Percentiles rank a stretch among this genome's conserved stretches.
Conservation (phyloP, 2,113 vertebrate species). For the Hippocampus mohnikei region DNA sequence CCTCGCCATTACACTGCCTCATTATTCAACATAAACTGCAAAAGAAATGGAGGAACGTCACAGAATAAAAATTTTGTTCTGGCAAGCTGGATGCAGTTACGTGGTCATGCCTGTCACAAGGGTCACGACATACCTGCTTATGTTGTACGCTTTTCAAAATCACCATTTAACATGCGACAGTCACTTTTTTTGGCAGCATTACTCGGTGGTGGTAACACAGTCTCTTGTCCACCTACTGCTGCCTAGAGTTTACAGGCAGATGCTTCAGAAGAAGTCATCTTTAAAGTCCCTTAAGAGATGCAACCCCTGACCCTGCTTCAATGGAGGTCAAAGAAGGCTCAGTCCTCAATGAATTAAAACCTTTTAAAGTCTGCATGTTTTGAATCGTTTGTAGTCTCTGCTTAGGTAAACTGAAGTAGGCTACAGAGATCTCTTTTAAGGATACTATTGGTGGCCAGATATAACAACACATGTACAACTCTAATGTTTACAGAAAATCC, state of each 20-base stretch:
- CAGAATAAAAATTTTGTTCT: background rate
- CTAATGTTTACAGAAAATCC: background rate
- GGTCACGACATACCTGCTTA: background rate
- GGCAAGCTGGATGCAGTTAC: background rate
- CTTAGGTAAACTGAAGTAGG: constrained; percentile 4
- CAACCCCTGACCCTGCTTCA: constrained; percentile 62
- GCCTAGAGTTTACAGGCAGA: constrained; percentile 22
- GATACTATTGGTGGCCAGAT: background rate
- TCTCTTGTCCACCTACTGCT: too few species aligned
- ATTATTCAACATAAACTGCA: constrained; percentile 2
- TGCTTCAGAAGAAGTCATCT: constrained; percentile 50
- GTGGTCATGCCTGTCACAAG: background rate
- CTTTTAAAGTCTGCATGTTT: constrained; percentile 46
- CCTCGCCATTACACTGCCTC: background rate
- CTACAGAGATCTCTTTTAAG: background rate
- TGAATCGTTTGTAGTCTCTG: constrained; percentile 19
- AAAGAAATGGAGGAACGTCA: background rate
- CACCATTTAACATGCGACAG: background rate
- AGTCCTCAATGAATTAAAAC: constrained; percentile 63
- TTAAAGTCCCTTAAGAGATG: constrained; percentile 51
- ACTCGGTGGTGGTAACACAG: background rate
- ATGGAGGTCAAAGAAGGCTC: constrained; percentile 68
- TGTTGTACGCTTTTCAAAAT: background rate
- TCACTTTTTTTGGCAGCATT: background rate
- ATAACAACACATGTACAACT: background rate